Evolutionary conservation across 2,888 invertebrate species (phyloP).

Genomic region (Agriotes lineatus): DNA sequence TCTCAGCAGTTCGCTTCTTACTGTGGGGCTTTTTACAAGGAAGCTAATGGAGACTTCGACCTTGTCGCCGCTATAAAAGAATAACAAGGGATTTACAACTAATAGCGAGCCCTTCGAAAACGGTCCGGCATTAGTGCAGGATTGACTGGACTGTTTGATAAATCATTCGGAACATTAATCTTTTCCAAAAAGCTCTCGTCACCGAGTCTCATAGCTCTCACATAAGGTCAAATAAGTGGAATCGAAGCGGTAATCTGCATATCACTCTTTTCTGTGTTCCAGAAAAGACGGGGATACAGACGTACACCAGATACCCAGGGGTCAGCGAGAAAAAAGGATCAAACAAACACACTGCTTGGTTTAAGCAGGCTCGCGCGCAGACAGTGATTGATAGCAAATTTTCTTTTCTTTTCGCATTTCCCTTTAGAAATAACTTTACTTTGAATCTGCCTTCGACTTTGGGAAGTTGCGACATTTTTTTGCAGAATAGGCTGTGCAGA

Average conservation of each 20-base stretch:
- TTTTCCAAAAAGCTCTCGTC: slow-evolving; percentile 18
- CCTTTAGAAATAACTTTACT: slow-evolving; percentile 45
- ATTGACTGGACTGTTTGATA: slow-evolving; percentile 2
- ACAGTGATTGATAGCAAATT: slow-evolving; percentile 59
- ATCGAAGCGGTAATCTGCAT: slow-evolving; percentile 35
- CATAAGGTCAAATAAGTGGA: slow-evolving; percentile 33
- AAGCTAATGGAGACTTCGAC: background rate
- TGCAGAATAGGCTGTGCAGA: slow-evolving; percentile 12
- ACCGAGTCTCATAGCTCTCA: slow-evolving; percentile 19
- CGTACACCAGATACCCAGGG: slow-evolving; percentile 40
- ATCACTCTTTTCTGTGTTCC: slow-evolving; percentile 27
- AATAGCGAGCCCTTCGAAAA: slow-evolving; percentile 4
- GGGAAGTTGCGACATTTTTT: slow-evolving; percentile 36
- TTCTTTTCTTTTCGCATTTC: slow-evolving; percentile 49
- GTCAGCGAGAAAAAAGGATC: slow-evolving; percentile 55
- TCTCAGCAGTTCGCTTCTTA: background rate
- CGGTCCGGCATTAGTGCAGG: background rate
- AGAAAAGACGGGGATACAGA: slow-evolving; percentile 18
- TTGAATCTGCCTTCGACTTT: slow-evolving; percentile 35
- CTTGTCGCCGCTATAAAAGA: background rate
- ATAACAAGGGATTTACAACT: slow-evolving; percentile 1
- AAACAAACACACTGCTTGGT: slow-evolving; percentile 55
- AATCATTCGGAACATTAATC: slow-evolving; percentile 27
- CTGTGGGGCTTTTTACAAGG: background rate
- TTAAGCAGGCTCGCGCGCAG: slow-evolving; percentile 55